Evolutionary conservation across 2,113 vertebrate species (phyloP).

Genomic region (Sciurus niger): DNA sequence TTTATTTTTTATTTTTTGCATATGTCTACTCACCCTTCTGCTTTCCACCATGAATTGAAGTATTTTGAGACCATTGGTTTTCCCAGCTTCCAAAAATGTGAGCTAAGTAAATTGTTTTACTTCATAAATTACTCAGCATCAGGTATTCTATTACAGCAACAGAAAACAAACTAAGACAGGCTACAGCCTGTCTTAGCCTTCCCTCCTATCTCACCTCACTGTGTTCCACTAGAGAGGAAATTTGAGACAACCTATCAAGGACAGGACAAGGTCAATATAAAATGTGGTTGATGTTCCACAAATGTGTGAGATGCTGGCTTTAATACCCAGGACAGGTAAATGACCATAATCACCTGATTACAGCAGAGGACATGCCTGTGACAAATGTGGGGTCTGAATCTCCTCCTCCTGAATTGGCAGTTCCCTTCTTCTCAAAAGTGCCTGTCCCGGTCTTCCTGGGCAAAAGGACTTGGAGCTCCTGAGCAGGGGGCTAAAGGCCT

Average conservation of each 20-base stretch:
- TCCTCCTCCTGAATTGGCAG: neutral
- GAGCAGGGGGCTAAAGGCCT: neutral
- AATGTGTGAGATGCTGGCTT: neutral
- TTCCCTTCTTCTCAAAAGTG: neutral
- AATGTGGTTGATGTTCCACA: neutral
- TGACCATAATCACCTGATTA: neutral
- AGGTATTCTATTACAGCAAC: neutral
- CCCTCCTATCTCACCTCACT: neutral
- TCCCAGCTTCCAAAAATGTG: neutral
- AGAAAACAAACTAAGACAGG: neutral
- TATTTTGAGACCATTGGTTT: neutral
- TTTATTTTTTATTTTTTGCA: neutral
- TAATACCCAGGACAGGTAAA: neutral
- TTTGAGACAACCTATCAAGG: neutral
- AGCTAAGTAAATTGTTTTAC: neutral
- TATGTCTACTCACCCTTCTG: neutral
- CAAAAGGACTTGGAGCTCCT: neutral
- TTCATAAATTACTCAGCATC: neutral
- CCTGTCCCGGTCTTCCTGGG: neutral
- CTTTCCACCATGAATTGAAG: neutral
- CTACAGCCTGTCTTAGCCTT: neutral
- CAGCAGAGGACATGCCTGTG: neutral
- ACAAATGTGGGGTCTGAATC: neutral
- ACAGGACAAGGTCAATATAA: neutral
- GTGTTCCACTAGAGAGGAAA: neutral